Evolutionary conservation across 2,797 vertebrate genomes (phyloP).

Genomic region (Lemur catta): DNA sequence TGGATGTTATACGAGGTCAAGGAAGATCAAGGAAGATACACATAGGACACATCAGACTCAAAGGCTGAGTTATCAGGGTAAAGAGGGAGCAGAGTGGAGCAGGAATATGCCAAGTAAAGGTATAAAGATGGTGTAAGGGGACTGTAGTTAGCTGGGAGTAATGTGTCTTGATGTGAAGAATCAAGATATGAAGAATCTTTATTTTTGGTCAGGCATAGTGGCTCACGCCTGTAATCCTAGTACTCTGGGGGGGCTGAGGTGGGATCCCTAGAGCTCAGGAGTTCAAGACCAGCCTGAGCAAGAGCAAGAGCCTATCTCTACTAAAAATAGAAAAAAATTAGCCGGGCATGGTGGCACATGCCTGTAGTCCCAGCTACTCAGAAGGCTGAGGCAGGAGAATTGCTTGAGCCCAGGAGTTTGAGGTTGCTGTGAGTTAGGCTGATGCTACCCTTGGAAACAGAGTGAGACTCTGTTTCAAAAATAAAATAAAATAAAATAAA

Average conservation of each 20-base stretch:
- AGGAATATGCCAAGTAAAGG: background rate
- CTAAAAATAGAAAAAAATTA: background rate
- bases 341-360: accelerated
- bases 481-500: too few species aligned
- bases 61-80: background rate
- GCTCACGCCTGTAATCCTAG: background rate
- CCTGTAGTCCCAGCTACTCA: background rate
- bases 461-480: background rate
- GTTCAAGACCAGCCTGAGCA: background rate
- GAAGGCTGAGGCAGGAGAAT: background rate
- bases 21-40: background rate
- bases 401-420: background rate
- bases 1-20: background rate
- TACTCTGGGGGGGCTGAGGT: background rate
- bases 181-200: too few species aligned
- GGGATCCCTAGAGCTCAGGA: background rate
- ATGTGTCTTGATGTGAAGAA: background rate
- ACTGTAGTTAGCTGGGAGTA: too few species aligned
- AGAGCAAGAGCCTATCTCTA: background rate
- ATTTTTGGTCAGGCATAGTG: too few species aligned
- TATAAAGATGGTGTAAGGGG: background rate
- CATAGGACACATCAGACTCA: background rate
- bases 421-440: background rate
- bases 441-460: background rate
- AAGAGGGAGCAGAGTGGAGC: background rate